Base-by-base conservation (phyloP, 2,797 vertebrate genomes). In the Mus minutoides region DNA sequence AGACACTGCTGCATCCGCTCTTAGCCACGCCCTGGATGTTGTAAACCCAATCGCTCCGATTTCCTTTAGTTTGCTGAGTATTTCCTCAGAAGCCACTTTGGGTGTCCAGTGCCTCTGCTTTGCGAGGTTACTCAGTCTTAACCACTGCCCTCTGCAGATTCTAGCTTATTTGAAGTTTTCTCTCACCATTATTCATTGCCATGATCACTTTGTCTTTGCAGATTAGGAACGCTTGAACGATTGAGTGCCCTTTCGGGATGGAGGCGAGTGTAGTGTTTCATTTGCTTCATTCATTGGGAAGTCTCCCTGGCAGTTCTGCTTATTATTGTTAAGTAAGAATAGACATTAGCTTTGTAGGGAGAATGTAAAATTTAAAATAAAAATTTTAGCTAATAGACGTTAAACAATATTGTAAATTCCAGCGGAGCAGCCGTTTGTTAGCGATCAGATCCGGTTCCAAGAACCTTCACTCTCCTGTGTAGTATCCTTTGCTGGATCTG, bases 331-430 rank as follows among this genome's bases (percentile, higher is more conserved):
- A 87, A 34, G 10, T 88, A 46, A 84, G 85, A 77, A 21, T 86
- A 94, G 62, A 80, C 62, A 67, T 29, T 73, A 43, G 54, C 40
- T 92, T 75, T 91, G 88, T 64, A 77, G 26, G 58, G 58, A 96
- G 54, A 79, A 79, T 90, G 4, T 82, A 93, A 93, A 93, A 54
- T 64, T 62, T 88, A 89, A 95, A 95, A 58, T 21, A 86, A 67
- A 49, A 16, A 69, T 16, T 64, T 52, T 69, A 49, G 84, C 64
- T 13, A 62, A 34, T 64, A 64, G 58, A 49, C 1, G 3, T 34
- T 64, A 31, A 46, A 22, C 11, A 26, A 13, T 84, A 46, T 62
- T 87, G 93, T 71, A 85, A 95, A 73, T 34, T 94, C 52, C 43
- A 62, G 22, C 82, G 37, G 29, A 80, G 29, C 17, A 29, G 52